phyloP scores from a whole-genome alignment of 2,113 vertebrate species.

The Pluvianellus socialis region DNA sequence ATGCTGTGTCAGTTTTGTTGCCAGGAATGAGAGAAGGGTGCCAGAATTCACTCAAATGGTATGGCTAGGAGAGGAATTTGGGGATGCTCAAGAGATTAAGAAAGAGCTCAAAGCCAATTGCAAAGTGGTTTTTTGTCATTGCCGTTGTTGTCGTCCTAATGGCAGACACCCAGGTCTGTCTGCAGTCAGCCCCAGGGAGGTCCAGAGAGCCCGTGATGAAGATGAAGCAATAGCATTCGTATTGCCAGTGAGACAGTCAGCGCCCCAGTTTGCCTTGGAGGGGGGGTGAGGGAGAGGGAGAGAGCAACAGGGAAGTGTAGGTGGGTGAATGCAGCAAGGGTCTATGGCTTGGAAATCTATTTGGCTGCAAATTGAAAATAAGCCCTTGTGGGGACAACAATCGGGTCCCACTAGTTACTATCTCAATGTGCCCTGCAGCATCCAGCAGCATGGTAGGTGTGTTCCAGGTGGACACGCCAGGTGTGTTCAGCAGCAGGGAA shows the following conservation, averaged over 20 bases:
- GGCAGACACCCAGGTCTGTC: slow-evolving; percentile 20
- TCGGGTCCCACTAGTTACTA: slow-evolving; percentile 67
- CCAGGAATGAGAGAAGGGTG: slow-evolving; percentile 24
- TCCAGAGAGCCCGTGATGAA: background rate
- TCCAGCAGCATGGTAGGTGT: slow-evolving; percentile 64
- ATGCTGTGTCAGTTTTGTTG: slow-evolving; percentile 9
- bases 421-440: slow-evolving; percentile 62
- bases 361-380: slow-evolving; percentile 74
- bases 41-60: slow-evolving; percentile 42
- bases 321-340: slow-evolving; percentile 41
- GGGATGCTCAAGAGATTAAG: background rate
- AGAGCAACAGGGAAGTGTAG: slow-evolving; percentile 14
- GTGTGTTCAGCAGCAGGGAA: slow-evolving; percentile 67
- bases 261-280: slow-evolving; percentile 22
- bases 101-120: slow-evolving; percentile 39
- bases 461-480: slow-evolving; percentile 58
- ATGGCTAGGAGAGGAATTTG: slow-evolving; percentile 1
- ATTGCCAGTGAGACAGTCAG: slow-evolving; percentile 52
- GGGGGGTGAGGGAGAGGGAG: background rate
- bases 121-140: background rate
- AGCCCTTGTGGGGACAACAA: slow-evolving; percentile 72
- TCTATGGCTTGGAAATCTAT: slow-evolving; percentile 75
- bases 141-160: background rate
- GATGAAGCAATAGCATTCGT: slow-evolving; percentile 23
- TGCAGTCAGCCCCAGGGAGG: slow-evolving; percentile 16